Conservation (phyloP, 1,140 invertebrate genomes). For the Streblospio benedicti region DNA sequence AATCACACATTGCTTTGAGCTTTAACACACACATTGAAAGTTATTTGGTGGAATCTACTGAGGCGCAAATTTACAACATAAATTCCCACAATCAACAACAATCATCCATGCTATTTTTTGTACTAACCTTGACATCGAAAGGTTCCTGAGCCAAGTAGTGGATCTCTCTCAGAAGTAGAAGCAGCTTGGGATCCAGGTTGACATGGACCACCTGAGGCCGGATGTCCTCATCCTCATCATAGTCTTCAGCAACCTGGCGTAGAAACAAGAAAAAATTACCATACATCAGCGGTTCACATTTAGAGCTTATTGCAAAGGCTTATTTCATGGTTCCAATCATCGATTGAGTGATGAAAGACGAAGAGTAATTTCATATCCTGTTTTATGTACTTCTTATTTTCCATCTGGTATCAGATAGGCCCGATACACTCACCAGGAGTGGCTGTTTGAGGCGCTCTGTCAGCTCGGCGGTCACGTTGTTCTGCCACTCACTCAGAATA, state of each 20-base stretch:
- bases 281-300: background rate
- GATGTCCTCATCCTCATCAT: slow-evolving; percentile 37
- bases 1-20: no score
- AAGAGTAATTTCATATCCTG: no score
- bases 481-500: slow-evolving; percentile 35
- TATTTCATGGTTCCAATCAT: no score
- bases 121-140: slow-evolving; percentile 29
- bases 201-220: slow-evolving; percentile 41
- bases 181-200: slow-evolving; percentile 40
- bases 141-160: slow-evolving; percentile 39
- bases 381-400: no score
- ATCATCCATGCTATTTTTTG: no score
- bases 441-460: slow-evolving; percentile 41
- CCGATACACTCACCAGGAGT: slow-evolving; percentile 31
- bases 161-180: slow-evolving; percentile 40
- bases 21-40: no score
- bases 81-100: no score
- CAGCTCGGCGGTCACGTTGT: slow-evolving; percentile 34
- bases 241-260: slow-evolving; percentile 38
- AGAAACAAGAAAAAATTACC: background rate
- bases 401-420: no score
- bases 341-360: no score
- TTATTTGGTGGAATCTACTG: no score
- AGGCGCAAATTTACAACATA: no score
- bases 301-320: no score